A percentile compares a stretch with the other conserved stretches of the same genome.
Evolutionary conservation across 2,113 vertebrate species (phyloP).

Genomic region (Anolis carolinensis): DNA sequence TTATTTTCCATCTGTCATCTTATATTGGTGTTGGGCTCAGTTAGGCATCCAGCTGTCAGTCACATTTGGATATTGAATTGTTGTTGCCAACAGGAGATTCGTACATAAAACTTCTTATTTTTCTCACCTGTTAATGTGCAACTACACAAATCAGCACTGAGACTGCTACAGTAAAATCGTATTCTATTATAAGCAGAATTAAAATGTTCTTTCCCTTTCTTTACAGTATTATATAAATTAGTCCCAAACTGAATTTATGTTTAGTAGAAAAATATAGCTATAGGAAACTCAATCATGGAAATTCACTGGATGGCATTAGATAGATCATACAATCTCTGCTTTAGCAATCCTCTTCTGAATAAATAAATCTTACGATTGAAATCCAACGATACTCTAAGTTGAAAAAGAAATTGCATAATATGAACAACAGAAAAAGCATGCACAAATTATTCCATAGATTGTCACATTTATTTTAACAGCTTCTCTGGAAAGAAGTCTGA

Average conservation of each 20-base stretch:
- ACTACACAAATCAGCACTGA: constrained; percentile 2
- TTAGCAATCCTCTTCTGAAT: no score
- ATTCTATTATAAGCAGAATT: neutral
- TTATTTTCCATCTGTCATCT: constrained; percentile 49
- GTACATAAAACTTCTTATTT: constrained; percentile 19
- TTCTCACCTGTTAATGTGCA: neutral
- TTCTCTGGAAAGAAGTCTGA: neutral
- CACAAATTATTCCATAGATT: neutral
- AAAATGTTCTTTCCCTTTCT: neutral
- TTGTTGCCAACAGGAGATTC: constrained; percentile 16
- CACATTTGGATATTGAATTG: constrained; percentile 32
- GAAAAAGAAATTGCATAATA: neutral
- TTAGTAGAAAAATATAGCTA: no score
- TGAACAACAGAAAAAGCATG: neutral
- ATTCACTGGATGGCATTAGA: no score
- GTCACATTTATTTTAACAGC: constrained; percentile 17
- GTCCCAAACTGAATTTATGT: constrained; percentile 6
- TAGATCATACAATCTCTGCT: no score
- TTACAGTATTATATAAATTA: neutral
- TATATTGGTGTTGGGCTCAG: neutral
- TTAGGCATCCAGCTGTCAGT: constrained; percentile 46
- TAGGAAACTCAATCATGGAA: no score
- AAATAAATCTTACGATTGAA: no score
- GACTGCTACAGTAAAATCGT: neutral
- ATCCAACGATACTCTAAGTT: no score